Percentiles rank a stretch among this genome's conserved stretches.
Conservation (phyloP, 2,888 invertebrate genomes). For the Melikaiella ostensackeni region DNA sequence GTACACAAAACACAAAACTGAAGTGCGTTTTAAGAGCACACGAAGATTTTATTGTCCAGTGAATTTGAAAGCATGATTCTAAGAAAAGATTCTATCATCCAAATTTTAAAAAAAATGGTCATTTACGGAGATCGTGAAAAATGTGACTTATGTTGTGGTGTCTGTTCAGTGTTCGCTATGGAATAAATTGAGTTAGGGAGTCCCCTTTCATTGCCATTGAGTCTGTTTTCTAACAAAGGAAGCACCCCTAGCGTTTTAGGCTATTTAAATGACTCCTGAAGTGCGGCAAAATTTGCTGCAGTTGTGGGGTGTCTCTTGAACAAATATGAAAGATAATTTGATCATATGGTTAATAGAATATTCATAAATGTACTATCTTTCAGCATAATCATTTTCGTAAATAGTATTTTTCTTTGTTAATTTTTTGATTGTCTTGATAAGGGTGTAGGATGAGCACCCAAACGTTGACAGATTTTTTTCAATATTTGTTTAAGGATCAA, state of each 20-base stretch:
- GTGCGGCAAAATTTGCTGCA: constrained; percentile 32
- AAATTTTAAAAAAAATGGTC: constrained; percentile 28
- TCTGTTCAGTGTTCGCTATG: constrained; percentile 35
- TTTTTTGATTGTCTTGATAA: too few species aligned
- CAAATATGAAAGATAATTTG: constrained; percentile 37
- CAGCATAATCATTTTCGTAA: background rate
- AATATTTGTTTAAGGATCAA: too few species aligned
- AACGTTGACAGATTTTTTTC: too few species aligned
- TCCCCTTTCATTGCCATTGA: constrained; percentile 20
- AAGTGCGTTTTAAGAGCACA: constrained; percentile 7
- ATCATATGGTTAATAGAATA: constrained; percentile 36
- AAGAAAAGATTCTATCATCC: constrained; percentile 19
- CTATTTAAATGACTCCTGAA: constrained; percentile 36
- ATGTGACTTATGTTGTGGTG: constrained; percentile 40
- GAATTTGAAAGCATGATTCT: constrained; percentile 27
- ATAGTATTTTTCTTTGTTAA: background rate
- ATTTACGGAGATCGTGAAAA: constrained; percentile 18
- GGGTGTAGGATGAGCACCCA: too few species aligned
- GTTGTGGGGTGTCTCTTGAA: constrained; percentile 33
- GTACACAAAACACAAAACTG: constrained; percentile 3
- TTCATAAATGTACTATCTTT: constrained; percentile 7
- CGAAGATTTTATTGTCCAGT: constrained; percentile 13
- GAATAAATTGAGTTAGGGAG: constrained; percentile 27
- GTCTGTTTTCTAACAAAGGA: constrained; percentile 40
- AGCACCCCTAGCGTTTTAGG: constrained; percentile 36